Base-by-base conservation (phyloP, 2,113 vertebrate genomes). In the Lepidothrix coronata region DNA sequence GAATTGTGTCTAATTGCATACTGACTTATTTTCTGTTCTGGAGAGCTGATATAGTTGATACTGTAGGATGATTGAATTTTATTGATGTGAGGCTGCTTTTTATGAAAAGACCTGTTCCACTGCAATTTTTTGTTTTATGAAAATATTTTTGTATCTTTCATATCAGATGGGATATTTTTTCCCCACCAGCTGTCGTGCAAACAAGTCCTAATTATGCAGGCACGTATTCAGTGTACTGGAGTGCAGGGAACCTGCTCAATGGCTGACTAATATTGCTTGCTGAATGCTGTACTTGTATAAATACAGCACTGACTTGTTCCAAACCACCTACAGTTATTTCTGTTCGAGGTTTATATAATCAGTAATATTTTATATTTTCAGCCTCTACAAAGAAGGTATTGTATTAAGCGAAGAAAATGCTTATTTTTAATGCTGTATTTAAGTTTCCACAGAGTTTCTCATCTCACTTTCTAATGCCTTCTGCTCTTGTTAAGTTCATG, bases 1-100 rank as follows among this genome's bases (percentile, higher is more conserved):
- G 77, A 92, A 81, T 82, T 58, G 79, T 59, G 31, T 94, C 93
- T 96, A 96, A 92, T 88, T 95, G 72, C 66, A 78, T 71, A 72
- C 30, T 62, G 92, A 80, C 90, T 91, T 95, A 85, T 30, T 91
- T 88, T 89, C 58, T 65, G 14, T 93, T 95, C 48, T 62, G 24
- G 54, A 85, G 61, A 41, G 49, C 54, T 55, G 76, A 62, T 71
- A 28, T 8, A 70, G 59, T 57, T 66, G 66, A 30, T 77, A 37
- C 63, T 89, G 93, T 41, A 35, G 48, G 28, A 14, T 92, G 58
- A 59, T 46, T 85, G 54, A 17, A 35, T 83, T 82, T 85, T 92
- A 61, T 46, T 63, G 67, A 79, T 79, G 54, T 70, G 71, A 76
- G 24, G 44, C 35, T 78, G 23, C 44, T 70, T 66, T 21, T 44